Conservation (phyloP, 1,140 invertebrate genomes). For the Micrasema minimum region DNA sequence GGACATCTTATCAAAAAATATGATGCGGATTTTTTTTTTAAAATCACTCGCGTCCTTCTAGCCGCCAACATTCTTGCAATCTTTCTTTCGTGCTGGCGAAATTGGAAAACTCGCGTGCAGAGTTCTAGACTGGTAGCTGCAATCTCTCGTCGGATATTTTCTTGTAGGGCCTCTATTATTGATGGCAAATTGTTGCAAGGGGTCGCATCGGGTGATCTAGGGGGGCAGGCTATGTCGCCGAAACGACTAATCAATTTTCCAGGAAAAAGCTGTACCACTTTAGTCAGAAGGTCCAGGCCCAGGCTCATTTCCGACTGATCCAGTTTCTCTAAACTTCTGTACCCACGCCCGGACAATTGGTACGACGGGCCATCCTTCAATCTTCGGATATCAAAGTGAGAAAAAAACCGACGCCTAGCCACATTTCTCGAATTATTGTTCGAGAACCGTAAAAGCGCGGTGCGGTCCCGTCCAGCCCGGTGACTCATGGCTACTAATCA, state of each 20-base stretch:
- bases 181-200: neutral
- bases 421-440: neutral
- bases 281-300: too few relatives aligned
- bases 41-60: neutral
- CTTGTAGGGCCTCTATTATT: neutral
- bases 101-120: neutral
- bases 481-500: neutral
- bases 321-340: neutral
- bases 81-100: neutral
- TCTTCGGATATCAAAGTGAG: neutral
- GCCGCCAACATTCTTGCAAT: neutral
- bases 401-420: too few relatives aligned
- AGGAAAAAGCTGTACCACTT: too few relatives aligned
- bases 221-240: too few relatives aligned
- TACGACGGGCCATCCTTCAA: neutral
- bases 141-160: neutral
- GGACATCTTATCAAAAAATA: too few relatives aligned
- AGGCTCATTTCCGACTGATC: too few relatives aligned
- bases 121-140: neutral
- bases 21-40: too few relatives aligned
- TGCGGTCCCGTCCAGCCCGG: neutral
- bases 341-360: neutral
- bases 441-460: neutral
- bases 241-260: too few relatives aligned
- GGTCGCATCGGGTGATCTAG: too few relatives aligned